Conservation (phyloP, 2,888 invertebrate species). For the Sipha maydis region DNA sequence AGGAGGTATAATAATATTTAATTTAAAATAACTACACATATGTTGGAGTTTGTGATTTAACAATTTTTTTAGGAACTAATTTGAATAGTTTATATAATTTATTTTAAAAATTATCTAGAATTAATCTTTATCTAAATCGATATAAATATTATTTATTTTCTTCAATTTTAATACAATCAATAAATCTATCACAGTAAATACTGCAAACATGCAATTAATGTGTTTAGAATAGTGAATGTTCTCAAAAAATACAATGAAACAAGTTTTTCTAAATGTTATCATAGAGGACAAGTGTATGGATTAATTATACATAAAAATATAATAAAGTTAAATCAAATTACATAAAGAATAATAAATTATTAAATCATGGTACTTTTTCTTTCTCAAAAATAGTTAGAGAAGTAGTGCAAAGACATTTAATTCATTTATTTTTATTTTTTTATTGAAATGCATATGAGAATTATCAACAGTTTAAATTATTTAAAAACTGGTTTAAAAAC, state of each 20-base stretch:
- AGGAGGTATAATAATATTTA: background rate
- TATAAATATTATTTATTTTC: constrained; percentile 29
- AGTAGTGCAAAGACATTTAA: background rate
- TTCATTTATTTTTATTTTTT: background rate
- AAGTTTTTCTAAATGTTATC: constrained; percentile 36
- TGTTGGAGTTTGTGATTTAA: constrained; percentile 19
- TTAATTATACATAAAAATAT: constrained; percentile 27
- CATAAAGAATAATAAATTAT: constrained; percentile 48
- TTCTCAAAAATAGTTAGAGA: constrained; percentile 39
- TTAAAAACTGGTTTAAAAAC: constrained; percentile 10
- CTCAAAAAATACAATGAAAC: constrained; percentile 36
- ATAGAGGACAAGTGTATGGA: constrained; percentile 30
- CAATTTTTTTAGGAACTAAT: constrained; percentile 57
- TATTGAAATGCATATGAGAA: background rate
- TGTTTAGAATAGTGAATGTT: constrained; percentile 48
- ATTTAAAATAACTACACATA: background rate
- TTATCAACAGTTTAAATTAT: constrained; percentile 4
- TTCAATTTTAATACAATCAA: constrained; percentile 41
- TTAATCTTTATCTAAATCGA: constrained; percentile 45
- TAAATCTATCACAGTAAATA: constrained; percentile 61
- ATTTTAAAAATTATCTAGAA: constrained; percentile 55
- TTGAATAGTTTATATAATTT: constrained; percentile 49
- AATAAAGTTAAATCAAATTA: constrained; percentile 36
- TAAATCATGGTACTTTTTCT: constrained; percentile 39
- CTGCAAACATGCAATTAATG: constrained; percentile 57